Conservation (phyloP, 2,888 invertebrate species). For the Conistra vaccinii region DNA sequence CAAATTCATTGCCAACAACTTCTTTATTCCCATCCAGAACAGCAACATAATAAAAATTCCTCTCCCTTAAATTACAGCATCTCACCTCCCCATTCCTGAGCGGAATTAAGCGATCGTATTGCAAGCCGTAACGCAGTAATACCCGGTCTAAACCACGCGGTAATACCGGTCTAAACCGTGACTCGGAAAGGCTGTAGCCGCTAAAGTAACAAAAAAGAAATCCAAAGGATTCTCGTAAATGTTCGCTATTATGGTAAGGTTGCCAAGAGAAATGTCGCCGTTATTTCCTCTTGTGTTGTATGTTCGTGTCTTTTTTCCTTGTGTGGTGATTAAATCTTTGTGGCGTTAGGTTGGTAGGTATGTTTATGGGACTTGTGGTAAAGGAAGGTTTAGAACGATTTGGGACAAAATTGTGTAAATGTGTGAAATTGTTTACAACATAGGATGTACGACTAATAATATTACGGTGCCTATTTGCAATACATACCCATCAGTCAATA, state of each 20-base stretch:
- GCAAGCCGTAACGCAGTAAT: constrained; percentile 55
- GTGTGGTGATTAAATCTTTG: constrained; percentile 56
- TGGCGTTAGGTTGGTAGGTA: constrained; percentile 36
- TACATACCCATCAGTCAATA: no score
- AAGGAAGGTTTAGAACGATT: neutral
- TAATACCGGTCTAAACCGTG: constrained; percentile 56
- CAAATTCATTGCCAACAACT: constrained; percentile 7
- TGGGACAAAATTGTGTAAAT: neutral
- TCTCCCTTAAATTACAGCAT: constrained; percentile 40
- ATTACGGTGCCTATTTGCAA: no score
- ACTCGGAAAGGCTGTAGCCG: constrained; percentile 43
- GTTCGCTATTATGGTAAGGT: constrained; percentile 57
- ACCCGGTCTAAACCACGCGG: constrained; percentile 47
- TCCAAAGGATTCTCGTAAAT: constrained; percentile 59
- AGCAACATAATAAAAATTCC: constrained; percentile 41
- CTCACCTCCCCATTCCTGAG: constrained; percentile 48
- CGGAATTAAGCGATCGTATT: constrained; percentile 59
- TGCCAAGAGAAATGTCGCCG: constrained; percentile 56
- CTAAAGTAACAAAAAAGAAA: constrained; percentile 59
- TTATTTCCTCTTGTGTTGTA: constrained; percentile 53
- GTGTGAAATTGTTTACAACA: neutral
- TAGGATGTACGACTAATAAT: neutral
- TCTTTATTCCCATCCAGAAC: constrained; percentile 15
- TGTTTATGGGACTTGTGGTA: constrained; percentile 21
- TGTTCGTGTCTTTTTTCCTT: constrained; percentile 44